Evolutionary conservation across 2,888 invertebrate genomes (phyloP).

Genomic region (Scaptomyza cyrtandrae): DNA sequence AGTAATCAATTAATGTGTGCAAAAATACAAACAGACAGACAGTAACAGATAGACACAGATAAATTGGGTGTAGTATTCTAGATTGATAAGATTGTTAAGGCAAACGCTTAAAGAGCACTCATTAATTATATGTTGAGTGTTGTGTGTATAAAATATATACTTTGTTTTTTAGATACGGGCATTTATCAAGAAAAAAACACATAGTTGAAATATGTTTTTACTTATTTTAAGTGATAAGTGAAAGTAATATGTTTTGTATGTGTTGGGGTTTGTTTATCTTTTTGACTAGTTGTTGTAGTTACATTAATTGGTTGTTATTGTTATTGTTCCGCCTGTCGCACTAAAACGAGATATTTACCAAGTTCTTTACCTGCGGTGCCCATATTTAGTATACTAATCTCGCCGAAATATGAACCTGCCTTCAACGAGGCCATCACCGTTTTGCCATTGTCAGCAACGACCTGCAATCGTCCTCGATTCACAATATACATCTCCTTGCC

Average conservation of each 20-base stretch:
- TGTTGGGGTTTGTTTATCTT: slow-evolving; percentile 9
- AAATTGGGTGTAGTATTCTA: slow-evolving; percentile 3
- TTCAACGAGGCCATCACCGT: slow-evolving; percentile 98
- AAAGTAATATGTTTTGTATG: slow-evolving; percentile 5
- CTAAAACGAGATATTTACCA: slow-evolving; percentile 93
- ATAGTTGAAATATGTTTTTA: slow-evolving; percentile 12
- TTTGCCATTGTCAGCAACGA: slow-evolving; percentile 97
- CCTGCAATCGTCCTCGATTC: slow-evolving; percentile 97
- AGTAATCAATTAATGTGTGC: slow-evolving; percentile 42
- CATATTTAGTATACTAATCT: slow-evolving; percentile 99
- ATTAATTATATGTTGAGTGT: slow-evolving; percentile 6
- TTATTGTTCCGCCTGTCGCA: slow-evolving; percentile 85
- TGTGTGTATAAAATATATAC: background rate
- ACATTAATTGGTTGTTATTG: slow-evolving; percentile 50
- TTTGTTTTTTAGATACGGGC: slow-evolving; percentile 3
- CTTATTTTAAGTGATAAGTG: background rate
- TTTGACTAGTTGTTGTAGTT: slow-evolving; percentile 39
- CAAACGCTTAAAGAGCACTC: slow-evolving; percentile 29
- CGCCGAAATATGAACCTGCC: slow-evolving; percentile 99
- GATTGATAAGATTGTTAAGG: slow-evolving; percentile 3
- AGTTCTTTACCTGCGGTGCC: slow-evolving; percentile 99
- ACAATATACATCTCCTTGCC: slow-evolving; percentile 99
- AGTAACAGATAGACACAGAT: slow-evolving; percentile 20
- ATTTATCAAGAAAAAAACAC: slow-evolving; percentile 39
- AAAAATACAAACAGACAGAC: slow-evolving; percentile 4